A percentile compares a stretch with the other conserved stretches of the same genome.
phyloP scores from a whole-genome alignment of 1,140 invertebrate species.

The Harlomillsia oculata region DNA sequence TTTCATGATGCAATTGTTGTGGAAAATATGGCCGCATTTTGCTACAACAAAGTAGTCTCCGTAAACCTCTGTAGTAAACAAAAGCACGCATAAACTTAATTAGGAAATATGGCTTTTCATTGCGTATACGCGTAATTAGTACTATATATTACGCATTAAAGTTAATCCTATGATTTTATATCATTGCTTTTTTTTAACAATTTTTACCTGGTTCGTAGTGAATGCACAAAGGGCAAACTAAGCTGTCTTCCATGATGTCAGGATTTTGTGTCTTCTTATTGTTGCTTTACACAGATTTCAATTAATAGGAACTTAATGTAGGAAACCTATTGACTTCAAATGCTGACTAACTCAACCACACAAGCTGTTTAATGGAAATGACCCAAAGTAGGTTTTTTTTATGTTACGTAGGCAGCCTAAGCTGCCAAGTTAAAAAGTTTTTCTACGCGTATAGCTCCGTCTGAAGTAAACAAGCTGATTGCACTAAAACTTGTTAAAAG shows the following conservation, averaged over 20 bases:
- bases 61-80: slow-evolving; percentile 7
- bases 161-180: background rate
- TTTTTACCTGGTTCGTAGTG: slow-evolving; percentile 25
- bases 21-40: slow-evolving; percentile 27
- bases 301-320: too few species aligned
- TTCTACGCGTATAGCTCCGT: too few species aligned
- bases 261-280: too few species aligned
- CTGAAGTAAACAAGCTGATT: too few species aligned
- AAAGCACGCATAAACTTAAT: background rate
- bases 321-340: too few species aligned
- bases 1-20: slow-evolving; percentile 18
- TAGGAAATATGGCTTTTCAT: background rate
- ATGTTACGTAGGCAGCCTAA: too few species aligned
- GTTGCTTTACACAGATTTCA: too few species aligned
- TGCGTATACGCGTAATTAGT: background rate
- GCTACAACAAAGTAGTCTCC: slow-evolving; percentile 28
- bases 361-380: too few species aligned
- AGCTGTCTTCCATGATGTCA: slow-evolving; percentile 13
- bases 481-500: too few species aligned
- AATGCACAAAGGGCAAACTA: slow-evolving; percentile 26
- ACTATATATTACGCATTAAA: background rate
- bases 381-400: too few species aligned
- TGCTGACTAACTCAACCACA: too few species aligned
- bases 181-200: background rate
- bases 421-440: too few species aligned